These are phyloP conservation scores for Coreius guichenoti DNA, from an alignment of 2,797 vertebrate species.

Conservation along the genomic window DNA sequence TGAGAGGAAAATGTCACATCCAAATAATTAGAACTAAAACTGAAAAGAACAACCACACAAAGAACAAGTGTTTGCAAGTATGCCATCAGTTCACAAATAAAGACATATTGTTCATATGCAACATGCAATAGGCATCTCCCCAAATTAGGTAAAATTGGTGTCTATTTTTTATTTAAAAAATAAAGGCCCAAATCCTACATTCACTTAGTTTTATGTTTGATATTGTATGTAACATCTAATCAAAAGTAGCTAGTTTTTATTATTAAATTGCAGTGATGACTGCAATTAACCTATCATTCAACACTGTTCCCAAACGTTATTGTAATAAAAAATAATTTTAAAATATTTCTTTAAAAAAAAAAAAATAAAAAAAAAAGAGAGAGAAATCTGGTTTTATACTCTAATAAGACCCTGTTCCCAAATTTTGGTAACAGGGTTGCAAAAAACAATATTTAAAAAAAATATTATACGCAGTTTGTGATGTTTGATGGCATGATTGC, in stretches of 20 bases:
- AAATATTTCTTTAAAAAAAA: background rate
- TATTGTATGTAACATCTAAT: too few relatives aligned
- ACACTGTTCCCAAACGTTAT: background rate
- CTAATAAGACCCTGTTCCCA: too few relatives aligned
- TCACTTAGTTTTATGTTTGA: too few relatives aligned
- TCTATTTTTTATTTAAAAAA: background rate
- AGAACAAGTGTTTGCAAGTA: slow-evolving; percentile 57
- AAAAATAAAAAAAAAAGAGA: background rate
- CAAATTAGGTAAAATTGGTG: background rate
- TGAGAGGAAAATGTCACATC: slow-evolving; percentile 15
- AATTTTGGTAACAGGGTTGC: background rate
- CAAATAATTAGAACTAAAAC: slow-evolving; percentile 26
- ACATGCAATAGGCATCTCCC: background rate
- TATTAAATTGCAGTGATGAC: background rate
- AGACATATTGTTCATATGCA: background rate
- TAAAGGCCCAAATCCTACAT: background rate
- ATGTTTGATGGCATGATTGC: slow-evolving; percentile 56
- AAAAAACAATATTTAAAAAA: too few relatives aligned
- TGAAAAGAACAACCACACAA: slow-evolving; percentile 32
- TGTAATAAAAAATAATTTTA: background rate
- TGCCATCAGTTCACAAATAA: slow-evolving; percentile 16
- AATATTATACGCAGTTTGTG: background rate
- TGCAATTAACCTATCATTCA: background rate
- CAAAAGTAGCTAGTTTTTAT: background rate
- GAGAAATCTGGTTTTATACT: too few relatives aligned